phyloP scores from a whole-genome alignment of 2,888 invertebrate genomes.

The Agriopis aurantiaria region DNA sequence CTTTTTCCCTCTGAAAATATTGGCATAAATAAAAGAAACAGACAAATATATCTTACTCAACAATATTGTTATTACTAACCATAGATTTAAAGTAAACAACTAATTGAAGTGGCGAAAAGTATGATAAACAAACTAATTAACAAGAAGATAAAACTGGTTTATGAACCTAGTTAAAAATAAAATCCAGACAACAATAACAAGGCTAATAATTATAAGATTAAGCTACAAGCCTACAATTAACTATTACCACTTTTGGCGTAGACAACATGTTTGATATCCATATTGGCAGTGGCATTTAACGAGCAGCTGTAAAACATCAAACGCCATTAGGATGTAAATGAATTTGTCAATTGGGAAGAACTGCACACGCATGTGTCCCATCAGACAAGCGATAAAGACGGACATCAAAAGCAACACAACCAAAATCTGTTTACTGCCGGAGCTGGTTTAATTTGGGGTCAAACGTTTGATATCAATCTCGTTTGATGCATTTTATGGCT shows the following conservation, averaged over 20 bases:
- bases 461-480: slow-evolving; percentile 70
- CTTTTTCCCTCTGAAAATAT: background rate
- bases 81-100: background rate
- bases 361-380: slow-evolving; percentile 52
- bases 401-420: slow-evolving; percentile 69
- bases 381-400: slow-evolving; percentile 60
- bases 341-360: slow-evolving; percentile 64
- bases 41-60: no score
- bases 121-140: background rate
- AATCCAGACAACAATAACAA: slow-evolving; percentile 4
- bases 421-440: slow-evolving; percentile 63
- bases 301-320: slow-evolving; percentile 46
- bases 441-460: slow-evolving; percentile 76
- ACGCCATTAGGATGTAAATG: slow-evolving; percentile 52
- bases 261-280: slow-evolving; percentile 32
- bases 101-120: background rate
- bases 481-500: slow-evolving; percentile 77
- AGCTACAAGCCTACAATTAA: background rate
- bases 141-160: background rate
- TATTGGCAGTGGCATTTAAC: slow-evolving; percentile 34
- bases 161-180: background rate
- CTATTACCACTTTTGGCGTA: slow-evolving; percentile 4
- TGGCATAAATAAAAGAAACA: background rate
- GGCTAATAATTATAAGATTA: background rate
- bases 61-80: background rate